A percentile compares a stretch with the other conserved stretches of the same genome.
These are phyloP conservation scores for Lophotis ruficrista DNA, from an alignment of 2,113 vertebrate species.

Conservation along the genomic window DNA sequence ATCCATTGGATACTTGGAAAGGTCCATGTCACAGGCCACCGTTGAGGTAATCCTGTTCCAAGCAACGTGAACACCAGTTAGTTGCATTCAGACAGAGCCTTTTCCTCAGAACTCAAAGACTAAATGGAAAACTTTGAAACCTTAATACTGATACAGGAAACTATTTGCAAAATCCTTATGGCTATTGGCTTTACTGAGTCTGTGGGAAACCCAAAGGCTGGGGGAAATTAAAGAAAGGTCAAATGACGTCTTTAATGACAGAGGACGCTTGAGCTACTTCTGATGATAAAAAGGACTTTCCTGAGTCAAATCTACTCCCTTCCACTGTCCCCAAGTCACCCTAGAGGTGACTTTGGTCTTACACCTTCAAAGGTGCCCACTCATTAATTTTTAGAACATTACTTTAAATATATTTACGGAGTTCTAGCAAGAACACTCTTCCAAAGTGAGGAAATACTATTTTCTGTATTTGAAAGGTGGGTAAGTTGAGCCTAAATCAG, in stretches of 20 bases:
- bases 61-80: not conserved
- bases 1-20: conserved; percentile 98
- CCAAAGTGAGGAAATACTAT: not conserved
- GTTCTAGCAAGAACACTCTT: not conserved
- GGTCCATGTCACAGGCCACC: conserved; percentile 96
- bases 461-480: not conserved
- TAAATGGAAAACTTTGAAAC: not conserved
- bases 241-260: not conserved
- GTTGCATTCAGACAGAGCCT: not conserved
- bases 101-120: not conserved
- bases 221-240: not conserved
- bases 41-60: conserved; percentile 90
- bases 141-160: not conserved
- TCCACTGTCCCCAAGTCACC: not conserved
- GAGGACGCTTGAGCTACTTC: not conserved
- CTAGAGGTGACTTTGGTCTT: not conserved
- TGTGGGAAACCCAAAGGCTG: not conserved
- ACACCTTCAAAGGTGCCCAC: not conserved
- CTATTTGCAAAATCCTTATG: not conserved
- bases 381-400: not conserved
- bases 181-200: not conserved
- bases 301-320: not conserved
- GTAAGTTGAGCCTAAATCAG: not conserved
- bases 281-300: not conserved
- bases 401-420: not conserved